Evolutionary conservation across 2,888 invertebrate genomes (phyloP).

Genomic region (Linyphia triangularis): DNA sequence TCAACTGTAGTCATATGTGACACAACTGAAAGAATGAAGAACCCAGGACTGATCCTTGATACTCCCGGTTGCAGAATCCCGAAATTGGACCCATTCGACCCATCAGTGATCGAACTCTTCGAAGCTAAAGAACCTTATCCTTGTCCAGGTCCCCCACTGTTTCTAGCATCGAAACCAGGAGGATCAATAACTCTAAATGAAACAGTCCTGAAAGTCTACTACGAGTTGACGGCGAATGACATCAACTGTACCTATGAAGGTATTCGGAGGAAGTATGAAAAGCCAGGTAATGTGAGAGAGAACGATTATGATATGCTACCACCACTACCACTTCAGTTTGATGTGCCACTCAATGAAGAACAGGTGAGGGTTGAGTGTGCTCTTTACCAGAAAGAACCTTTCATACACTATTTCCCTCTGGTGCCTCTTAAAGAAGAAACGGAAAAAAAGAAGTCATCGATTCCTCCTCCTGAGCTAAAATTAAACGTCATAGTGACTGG

Average conservation of each 20-base stretch:
- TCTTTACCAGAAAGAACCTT: background rate
- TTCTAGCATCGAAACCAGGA: constrained; percentile 40
- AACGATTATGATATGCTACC: constrained; percentile 23
- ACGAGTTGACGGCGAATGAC: constrained; percentile 32
- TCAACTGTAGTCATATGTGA: background rate
- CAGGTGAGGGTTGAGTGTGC: constrained; percentile 65
- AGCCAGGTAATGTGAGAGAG: constrained; percentile 42
- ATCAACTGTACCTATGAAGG: constrained; percentile 54
- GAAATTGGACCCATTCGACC: constrained; percentile 70
- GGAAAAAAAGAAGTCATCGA: constrained; percentile 34
- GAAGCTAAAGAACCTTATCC: constrained; percentile 29
- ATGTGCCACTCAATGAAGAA: constrained; percentile 52
- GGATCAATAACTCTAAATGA: constrained; percentile 52
- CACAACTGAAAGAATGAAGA: background rate
- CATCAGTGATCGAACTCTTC: constrained; percentile 51
- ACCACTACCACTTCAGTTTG: constrained; percentile 35
- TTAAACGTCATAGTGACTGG: constrained; percentile 89
- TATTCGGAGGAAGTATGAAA: constrained; percentile 57
- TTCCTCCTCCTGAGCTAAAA: constrained; percentile 59
- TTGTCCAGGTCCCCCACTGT: constrained; percentile 48
- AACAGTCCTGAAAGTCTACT: constrained; percentile 20
- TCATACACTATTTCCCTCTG: constrained; percentile 65
- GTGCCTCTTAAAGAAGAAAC: constrained; percentile 51
- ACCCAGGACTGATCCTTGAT: constrained; percentile 69
- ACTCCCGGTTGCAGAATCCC: constrained; percentile 75